These are phyloP conservation scores for Andrena praecox DNA, from an alignment of 2,888 invertebrate species.

Conservation along the genomic window DNA sequence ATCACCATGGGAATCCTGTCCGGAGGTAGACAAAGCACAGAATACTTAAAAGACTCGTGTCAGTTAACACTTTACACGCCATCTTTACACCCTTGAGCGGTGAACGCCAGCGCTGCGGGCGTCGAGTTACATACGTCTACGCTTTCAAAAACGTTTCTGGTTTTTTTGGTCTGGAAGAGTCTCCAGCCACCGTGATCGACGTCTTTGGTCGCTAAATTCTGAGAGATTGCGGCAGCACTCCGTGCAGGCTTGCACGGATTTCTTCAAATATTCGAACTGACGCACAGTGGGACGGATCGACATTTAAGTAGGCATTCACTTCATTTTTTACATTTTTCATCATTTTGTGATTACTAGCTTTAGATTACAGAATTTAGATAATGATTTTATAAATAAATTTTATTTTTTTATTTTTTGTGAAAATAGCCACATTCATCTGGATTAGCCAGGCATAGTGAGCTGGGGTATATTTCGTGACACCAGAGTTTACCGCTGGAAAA, in stretches of 20 bases:
- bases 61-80: constrained; percentile 41
- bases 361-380: no score
- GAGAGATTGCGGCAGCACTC: neutral
- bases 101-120: neutral
- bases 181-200: constrained; percentile 5
- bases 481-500: no score
- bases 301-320: no score
- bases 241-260: neutral
- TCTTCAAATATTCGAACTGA: no score
- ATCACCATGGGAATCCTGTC: constrained; percentile 16
- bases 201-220: neutral
- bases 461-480: no score
- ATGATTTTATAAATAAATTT: no score
- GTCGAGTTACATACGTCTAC: constrained; percentile 31
- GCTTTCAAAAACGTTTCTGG: neutral
- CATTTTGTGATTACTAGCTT: no score
- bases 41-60: constrained; percentile 35
- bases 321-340: no score
- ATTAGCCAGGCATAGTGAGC: no score
- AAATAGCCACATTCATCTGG: no score
- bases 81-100: constrained; percentile 27
- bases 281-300: no score
- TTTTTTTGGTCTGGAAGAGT: neutral
- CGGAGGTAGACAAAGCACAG: constrained; percentile 36
- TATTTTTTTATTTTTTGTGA: no score